Base-by-base conservation (phyloP, 2,888 invertebrate species). In the Oasisia sp. region DNA sequence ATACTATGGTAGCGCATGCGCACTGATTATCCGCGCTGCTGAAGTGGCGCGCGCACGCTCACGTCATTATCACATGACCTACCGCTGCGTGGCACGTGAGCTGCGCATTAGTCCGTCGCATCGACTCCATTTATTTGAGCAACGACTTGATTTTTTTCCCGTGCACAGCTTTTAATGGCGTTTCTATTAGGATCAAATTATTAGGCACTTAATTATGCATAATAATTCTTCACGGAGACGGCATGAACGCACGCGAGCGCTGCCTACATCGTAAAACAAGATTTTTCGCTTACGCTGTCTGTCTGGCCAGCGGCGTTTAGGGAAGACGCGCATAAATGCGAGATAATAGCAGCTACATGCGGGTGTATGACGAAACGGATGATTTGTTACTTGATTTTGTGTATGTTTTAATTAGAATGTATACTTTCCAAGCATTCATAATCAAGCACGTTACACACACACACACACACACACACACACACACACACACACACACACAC, bases 81-180 rank as follows among this genome's bases (percentile, higher is more conserved):
- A 74, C 74, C 74, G 74, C 74, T 19, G 74, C 74, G 74, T 27
- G 27, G 27, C 74, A 74, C 74, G 74, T 74, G 74, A 74, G 74
- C 19, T n/a, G 74, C 74, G 27, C 74, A 74, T 74, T 74, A 74
- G 27, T 19, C 74, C 74, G 74, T 74, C 74, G 74, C 7, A n/a
- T n/a, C 74, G 74, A 74, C 74, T 74, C 74, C 74, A 74, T 74
- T 74, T 74, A 74, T 74, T 74, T 74, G 74, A 74, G 74, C 74
- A 74, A 74, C 74, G 74, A 74, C 74, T 74, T 74, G 74, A 74
- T 74, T 74, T 27, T 74, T 38, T 74, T 74, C 27, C 74, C 27
- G 0, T 27, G 74, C 74, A 74, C 74, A 74, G 74, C 19, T 74
- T 74, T 74, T 74, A 74, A 74, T 74, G 74, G 74, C 74, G 74